Evolutionary conservation across 1,140 invertebrate genomes (phyloP).

Genomic region (Meloidogyne floridensis): DNA sequence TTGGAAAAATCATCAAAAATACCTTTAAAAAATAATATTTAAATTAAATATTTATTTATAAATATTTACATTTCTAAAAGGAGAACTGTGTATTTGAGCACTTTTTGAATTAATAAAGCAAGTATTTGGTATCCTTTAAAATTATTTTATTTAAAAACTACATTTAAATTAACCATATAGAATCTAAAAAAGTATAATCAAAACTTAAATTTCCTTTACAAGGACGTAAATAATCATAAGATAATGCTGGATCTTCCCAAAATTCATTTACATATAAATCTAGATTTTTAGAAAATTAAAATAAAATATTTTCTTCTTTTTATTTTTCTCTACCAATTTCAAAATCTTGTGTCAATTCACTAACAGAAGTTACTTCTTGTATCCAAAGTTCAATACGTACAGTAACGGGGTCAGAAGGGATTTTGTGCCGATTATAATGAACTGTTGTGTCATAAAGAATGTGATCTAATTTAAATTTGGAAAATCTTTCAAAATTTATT

Average conservation of each 20-base stretch:
- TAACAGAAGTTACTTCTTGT: conserved; percentile 51
- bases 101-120: conserved; percentile 63
- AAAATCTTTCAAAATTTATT: not conserved
- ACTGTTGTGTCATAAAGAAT: conserved; percentile 62
- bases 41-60: not conserved
- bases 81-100: conserved; percentile 61
- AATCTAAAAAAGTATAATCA: conserved; percentile 59
- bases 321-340: conserved; percentile 57
- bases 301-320: conserved; percentile 12
- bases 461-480: conserved; percentile 39
- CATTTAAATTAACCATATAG: conserved; percentile 53
- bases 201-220: conserved; percentile 64
- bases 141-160: not conserved
- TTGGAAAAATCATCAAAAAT: conserved; percentile 65
- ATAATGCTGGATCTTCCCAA: conserved; percentile 62
- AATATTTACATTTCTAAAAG: conserved; percentile 57
- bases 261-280: conserved; percentile 66
- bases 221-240: conserved; percentile 61
- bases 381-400: conserved; percentile 64
- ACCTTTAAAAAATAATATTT: conserved; percentile 23
- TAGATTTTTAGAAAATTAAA: conserved; percentile 39
- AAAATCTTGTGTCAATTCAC: conserved; percentile 65
- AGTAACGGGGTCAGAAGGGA: conserved; percentile 59
- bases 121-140: conserved; percentile 48
- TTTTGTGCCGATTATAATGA: conserved; percentile 60